Base-by-base conservation (phyloP, 2,797 vertebrate genomes). In the Alcedo quadribrachys region DNA sequence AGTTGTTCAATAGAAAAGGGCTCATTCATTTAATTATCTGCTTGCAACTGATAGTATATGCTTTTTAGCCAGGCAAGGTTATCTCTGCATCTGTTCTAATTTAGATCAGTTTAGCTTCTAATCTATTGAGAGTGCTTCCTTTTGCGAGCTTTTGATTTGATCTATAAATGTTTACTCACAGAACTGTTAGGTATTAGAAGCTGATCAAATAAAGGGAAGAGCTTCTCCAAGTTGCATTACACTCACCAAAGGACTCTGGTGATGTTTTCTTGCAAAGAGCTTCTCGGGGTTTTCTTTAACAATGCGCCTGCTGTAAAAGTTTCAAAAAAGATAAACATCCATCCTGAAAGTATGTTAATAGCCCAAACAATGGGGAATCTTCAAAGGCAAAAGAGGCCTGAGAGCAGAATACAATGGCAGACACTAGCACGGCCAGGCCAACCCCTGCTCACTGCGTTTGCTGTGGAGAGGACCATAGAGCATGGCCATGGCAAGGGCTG, bases 21-120 rank as follows among this genome's bases (percentile, higher is more conserved):
- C 97, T 97, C 91, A 96, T 98, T 98, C 97, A 98, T 98, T 97
- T 97, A 98, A 98, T 98, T 98, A 98, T 97, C 97, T 97, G 94
- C 70, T 48, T 97, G 97, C 96, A 97, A 96, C 95, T 63, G 98
- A 98, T 98, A 97, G 97, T 95, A 97, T 96, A 96, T 94, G 97
- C 97, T 98, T 98, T 97, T 98, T 98, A 98, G 95, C 96, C 95
- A 92, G 97, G 96, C 97, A 97, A 96, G 96, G 97, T 97, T 96
- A 95, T 97, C 97, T 97, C 61, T 78, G 83, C 84, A 94, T 96
- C 95, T 94, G 78, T 96, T 96, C 96, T 97, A 97, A 97, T 96
- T 97, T 95, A 95, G 92, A 92, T 96, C 96, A 97, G 96, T 94
- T 97, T 96, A 97, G 96, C 91, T 88, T 93, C 91, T 96, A 96